These are phyloP conservation scores for Acanthosepion esculentum DNA, from an alignment of 2,888 invertebrate species.

Conservation along the genomic window DNA sequence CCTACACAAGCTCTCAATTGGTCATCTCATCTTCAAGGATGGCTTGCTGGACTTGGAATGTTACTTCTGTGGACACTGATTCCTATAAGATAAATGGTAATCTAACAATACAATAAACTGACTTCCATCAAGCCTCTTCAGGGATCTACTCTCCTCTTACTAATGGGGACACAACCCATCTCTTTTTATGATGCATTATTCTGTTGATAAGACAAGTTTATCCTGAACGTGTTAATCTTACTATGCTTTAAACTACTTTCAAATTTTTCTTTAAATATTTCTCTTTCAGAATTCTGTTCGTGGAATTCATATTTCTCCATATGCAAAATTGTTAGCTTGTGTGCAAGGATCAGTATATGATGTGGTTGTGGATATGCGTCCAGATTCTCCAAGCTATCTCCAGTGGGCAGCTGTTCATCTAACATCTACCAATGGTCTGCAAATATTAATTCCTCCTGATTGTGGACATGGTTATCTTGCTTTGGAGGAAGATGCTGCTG, in stretches of 20 bases:
- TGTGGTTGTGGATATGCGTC: constrained; percentile 53
- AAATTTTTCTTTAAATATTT: neutral
- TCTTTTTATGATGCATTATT: neutral
- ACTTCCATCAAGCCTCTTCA: too few relatives aligned
- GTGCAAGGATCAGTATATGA: constrained; percentile 50
- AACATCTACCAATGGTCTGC: constrained; percentile 49
- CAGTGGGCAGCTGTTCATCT: constrained; percentile 50
- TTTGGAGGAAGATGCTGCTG: constrained; percentile 49
- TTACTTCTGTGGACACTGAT: too few relatives aligned
- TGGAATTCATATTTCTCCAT: constrained; percentile 52
- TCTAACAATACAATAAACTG: too few relatives aligned
- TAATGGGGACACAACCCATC: too few relatives aligned
- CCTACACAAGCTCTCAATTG: too few relatives aligned
- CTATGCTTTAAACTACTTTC: neutral
- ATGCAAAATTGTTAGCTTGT: constrained; percentile 51
- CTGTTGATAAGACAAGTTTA: neutral
- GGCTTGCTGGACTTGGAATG: too few relatives aligned
- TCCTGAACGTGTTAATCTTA: neutral
- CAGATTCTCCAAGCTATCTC: constrained; percentile 53
- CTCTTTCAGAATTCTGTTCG: constrained; percentile 50
- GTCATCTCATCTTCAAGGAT: too few relatives aligned
- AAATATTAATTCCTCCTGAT: constrained; percentile 50
- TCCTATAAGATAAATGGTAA: too few relatives aligned
- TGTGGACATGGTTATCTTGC: constrained; percentile 51
- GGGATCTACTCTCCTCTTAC: too few relatives aligned